A percentile compares a stretch with the other conserved stretches of the same genome.
Conservation (phyloP, 2,888 invertebrate genomes). For the Callyntrura guangdongensis region DNA sequence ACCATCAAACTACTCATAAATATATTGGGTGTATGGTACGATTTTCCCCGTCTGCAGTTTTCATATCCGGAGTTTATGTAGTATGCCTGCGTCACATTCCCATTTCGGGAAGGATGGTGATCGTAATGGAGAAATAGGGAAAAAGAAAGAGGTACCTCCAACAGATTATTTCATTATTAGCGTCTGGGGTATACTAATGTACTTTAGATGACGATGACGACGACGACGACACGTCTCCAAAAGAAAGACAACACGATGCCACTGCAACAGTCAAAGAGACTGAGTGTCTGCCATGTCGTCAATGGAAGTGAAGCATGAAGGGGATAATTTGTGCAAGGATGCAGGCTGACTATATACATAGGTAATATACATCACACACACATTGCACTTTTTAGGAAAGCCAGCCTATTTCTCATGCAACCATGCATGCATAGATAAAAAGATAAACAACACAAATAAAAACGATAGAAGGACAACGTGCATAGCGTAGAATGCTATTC, state of each 20-base stretch:
- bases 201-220: conserved; percentile 43
- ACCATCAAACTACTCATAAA: background rate
- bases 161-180: conserved; percentile 70
- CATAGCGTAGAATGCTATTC: background rate
- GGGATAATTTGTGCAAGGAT: conserved; percentile 54
- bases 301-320: conserved; percentile 56
- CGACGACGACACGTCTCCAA: conserved; percentile 32
- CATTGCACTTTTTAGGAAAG: background rate
- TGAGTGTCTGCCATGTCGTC: conserved; percentile 12
- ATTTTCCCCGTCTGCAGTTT: background rate
- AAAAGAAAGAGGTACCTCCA: conserved; percentile 23
- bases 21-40: background rate
- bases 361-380: too few species aligned
- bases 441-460: conserved; percentile 39
- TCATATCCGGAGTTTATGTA: conserved; percentile 27
- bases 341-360: background rate
- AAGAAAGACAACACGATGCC: conserved; percentile 19
- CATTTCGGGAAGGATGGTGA: background rate
- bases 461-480: background rate
- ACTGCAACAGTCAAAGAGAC: background rate
- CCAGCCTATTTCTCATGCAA: background rate
- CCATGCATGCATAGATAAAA: conserved; percentile 33
- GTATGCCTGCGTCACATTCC: background rate
- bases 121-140: background rate
- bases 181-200: conserved; percentile 67